Evolutionary conservation across 2,113 vertebrate species (phyloP), one percentile per base, ranked within the genome.

Genomic region (Bucco capensis): DNA sequence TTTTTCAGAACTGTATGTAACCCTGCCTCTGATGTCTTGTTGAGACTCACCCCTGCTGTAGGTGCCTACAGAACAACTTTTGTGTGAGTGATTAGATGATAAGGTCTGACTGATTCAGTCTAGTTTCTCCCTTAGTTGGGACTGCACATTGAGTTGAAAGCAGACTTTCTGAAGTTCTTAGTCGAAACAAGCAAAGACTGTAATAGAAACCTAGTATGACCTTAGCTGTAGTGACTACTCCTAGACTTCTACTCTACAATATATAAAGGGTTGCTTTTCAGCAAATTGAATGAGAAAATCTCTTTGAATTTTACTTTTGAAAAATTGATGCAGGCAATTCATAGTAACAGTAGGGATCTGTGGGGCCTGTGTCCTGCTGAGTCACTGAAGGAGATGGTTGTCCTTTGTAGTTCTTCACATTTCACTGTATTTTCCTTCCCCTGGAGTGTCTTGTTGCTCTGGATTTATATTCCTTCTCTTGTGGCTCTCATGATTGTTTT

Each of bases 351-450:
- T 83, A 66, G 78, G 49, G 47, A 35, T 69, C 60, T 79, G 67
- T 62, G 38, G 57, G 57, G 66, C 24, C 44, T 82, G 4, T 77
- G 61, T 58, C 93, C 85, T 92, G 86, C 87, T 90, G 73, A 49
- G 57, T 88, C 4, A 42, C 60, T 88, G 84, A 57, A 93, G 83
- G 61, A 89, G 50, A 5, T 3, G 12, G 37, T 66, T 89, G 67
- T 94, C 81, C 86, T 96, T 94, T 97, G 86, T 92, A 76, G 58
- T 92, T 92, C 23, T 83, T 86, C 78, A 72, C 50, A 85, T 78
- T 83, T 94, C 38, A 16, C 13, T 56, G 40, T 75, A 27, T 89
- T 94, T 90, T 94, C 83, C 61, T 81, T 7, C 85, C 54, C 44
- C 81, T 83, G 74, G 5, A 11, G 57, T 56, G 76, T 47, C 58